A percentile compares a stretch with the other conserved stretches of the same genome.
These are phyloP conservation scores for Tiphia femorata DNA, from an alignment of 2,888 invertebrate species.

Conservation along the genomic window DNA sequence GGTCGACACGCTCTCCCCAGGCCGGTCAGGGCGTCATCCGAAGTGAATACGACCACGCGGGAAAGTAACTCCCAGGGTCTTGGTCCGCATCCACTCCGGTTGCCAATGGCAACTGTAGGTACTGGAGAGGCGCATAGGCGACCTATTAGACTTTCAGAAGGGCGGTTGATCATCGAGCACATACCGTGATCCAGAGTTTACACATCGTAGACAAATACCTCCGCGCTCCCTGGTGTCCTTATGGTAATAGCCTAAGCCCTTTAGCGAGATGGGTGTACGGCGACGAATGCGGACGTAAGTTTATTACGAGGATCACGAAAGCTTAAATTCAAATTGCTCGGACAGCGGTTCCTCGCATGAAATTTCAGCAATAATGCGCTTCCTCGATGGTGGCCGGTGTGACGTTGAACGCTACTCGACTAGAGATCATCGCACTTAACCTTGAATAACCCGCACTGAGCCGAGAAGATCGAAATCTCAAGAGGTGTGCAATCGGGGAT, in stretches of 20 bases:
- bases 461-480: no score
- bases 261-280: conserved; percentile 18
- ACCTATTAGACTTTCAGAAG: conserved; percentile 57
- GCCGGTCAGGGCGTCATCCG: no score
- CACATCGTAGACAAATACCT: conserved; percentile 55
- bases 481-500: no score
- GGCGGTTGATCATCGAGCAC: conserved; percentile 55
- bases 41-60: no score
- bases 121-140: conserved; percentile 37
- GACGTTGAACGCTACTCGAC: no score
- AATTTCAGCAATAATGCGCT: conserved; percentile 36
- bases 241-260: conserved; percentile 45
- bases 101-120: conserved; percentile 51
- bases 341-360: conserved; percentile 15
- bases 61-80: conserved; percentile 39
- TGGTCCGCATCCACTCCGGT: conserved; percentile 27
- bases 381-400: no score
- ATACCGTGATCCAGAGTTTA: conserved; percentile 55
- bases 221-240: conserved; percentile 29
- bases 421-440: no score
- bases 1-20: no score
- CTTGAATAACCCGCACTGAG: no score
- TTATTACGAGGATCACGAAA: conserved; percentile 48
- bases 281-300: conserved; percentile 49
- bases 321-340: conserved; percentile 48